Evolutionary conservation across 2,888 invertebrate genomes (phyloP).

Genomic region (Microplitis manilae): DNA sequence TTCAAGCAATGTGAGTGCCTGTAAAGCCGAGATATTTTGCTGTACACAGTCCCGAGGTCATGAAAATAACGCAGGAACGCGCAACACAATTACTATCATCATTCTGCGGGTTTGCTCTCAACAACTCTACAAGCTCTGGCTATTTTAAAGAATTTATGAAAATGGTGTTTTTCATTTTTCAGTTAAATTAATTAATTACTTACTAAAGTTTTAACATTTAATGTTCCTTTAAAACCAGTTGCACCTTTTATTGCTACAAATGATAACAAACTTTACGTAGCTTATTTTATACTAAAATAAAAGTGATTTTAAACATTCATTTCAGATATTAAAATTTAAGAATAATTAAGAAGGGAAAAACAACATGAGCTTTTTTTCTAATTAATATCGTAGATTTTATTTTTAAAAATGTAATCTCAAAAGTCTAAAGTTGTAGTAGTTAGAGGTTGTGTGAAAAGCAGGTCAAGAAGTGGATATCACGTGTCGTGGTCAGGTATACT

Average conservation of each 20-base stretch:
- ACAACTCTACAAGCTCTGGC: conserved; percentile 28
- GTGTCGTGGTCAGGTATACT: conserved; percentile 35
- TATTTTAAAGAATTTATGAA: not conserved
- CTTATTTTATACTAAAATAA: too few species aligned
- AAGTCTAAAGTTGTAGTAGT: not conserved
- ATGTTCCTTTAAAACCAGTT: not conserved
- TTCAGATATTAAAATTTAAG: too few species aligned
- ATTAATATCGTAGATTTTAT: not conserved
- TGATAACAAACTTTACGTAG: not conserved
- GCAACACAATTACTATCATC: conserved; percentile 38
- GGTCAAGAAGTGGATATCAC: conserved; percentile 30
- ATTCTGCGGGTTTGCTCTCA: conserved; percentile 41
- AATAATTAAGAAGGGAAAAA: not conserved
- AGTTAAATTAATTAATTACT: not conserved
- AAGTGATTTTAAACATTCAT: too few species aligned
- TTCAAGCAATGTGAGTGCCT: conserved; percentile 32
- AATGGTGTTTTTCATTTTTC: not conserved
- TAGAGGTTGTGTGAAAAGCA: conserved; percentile 4
- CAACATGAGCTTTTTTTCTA: not conserved
- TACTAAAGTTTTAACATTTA: not conserved
- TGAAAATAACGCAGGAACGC: conserved; percentile 21
- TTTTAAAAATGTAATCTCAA: not conserved
- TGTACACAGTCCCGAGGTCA: conserved; percentile 10
- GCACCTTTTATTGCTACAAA: not conserved
- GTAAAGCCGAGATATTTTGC: conserved; percentile 19